phyloP scores from a whole-genome alignment of 2,888 invertebrate species.

The Papilio demoleus region DNA sequence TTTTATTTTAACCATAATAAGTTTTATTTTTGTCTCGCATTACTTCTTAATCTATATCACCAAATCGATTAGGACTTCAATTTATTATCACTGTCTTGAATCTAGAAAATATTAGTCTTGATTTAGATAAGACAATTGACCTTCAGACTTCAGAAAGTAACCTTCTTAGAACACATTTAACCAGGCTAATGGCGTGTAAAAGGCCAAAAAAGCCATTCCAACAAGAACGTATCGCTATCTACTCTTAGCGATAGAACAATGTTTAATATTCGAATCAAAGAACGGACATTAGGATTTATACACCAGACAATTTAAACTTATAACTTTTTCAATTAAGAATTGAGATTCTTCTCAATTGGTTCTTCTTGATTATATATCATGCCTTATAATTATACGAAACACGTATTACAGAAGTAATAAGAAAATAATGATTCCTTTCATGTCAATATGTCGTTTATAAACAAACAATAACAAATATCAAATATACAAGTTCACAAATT shows the following conservation, averaged over 20 bases:
- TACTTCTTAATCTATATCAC: not conserved
- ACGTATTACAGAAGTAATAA: too few relatives aligned
- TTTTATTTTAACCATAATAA: not conserved
- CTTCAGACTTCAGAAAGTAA: slow-evolving; percentile 9
- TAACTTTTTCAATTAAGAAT: too few relatives aligned
- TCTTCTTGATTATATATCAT: too few relatives aligned
- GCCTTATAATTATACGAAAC: too few relatives aligned
- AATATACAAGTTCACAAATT: too few relatives aligned
- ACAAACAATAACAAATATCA: too few relatives aligned
- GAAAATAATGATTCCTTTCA: too few relatives aligned
- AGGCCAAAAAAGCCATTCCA: slow-evolving; percentile 13
- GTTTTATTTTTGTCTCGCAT: not conserved
- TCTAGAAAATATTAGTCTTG: not conserved
- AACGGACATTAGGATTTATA: too few relatives aligned
- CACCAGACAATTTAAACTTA: too few relatives aligned
- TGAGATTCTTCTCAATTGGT: too few relatives aligned
- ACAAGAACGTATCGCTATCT: not conserved
- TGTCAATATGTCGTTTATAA: too few relatives aligned
- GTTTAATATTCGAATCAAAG: not conserved
- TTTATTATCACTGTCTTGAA: not conserved
- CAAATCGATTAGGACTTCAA: not conserved
- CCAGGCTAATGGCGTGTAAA: slow-evolving; percentile 11
- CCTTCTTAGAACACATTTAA: slow-evolving; percentile 14
- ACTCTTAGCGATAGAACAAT: not conserved
- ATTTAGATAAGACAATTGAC: not conserved